Evolutionary conservation across 2,888 invertebrate species (phyloP).

Genomic region (Parnassius apollo): DNA sequence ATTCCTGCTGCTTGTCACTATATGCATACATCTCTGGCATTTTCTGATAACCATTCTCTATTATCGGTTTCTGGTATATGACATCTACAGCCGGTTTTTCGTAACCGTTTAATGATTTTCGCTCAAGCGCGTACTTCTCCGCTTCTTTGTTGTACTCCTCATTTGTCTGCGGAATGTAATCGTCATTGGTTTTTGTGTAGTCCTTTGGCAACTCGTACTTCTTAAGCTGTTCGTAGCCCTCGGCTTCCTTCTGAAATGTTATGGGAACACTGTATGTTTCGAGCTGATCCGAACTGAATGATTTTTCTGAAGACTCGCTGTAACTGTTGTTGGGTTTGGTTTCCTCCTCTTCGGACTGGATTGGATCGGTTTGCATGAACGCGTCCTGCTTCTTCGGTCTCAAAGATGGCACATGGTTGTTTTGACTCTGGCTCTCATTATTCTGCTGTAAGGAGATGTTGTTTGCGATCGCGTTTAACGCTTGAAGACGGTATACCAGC

Average conservation of each 20-base stretch:
- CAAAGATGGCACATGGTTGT: slow-evolving; percentile 7
- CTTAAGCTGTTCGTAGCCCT: slow-evolving; percentile 36
- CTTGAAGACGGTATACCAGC: slow-evolving; percentile 60
- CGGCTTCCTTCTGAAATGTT: slow-evolving; percentile 17
- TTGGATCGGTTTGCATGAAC: slow-evolving; percentile 72
- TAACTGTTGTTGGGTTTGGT: slow-evolving; percentile 49
- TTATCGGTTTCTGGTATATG: slow-evolving; percentile 44
- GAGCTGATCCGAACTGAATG: slow-evolving; percentile 33
- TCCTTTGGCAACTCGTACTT: slow-evolving; percentile 58
- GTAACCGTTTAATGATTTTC: slow-evolving; percentile 58
- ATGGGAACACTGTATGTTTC: slow-evolving; percentile 12
- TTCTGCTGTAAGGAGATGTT: slow-evolving; percentile 43
- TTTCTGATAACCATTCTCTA: slow-evolving; percentile 46
- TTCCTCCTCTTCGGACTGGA: slow-evolving; percentile 60
- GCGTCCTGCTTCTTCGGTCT: slow-evolving; percentile 73
- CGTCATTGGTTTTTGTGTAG: slow-evolving; percentile 57
- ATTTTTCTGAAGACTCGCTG: slow-evolving; percentile 45
- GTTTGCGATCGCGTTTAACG: slow-evolving; percentile 49
- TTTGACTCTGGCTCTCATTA: slow-evolving; percentile 8
- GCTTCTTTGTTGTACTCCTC: slow-evolving; percentile 74
- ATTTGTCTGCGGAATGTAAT: slow-evolving; percentile 66
- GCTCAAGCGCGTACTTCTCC: slow-evolving; percentile 64
- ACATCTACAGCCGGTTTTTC: slow-evolving; percentile 42
- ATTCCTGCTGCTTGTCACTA: slow-evolving; percentile 43
- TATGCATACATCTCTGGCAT: slow-evolving; percentile 40